phyloP scores from a whole-genome alignment of 2,888 invertebrate species.

The Kuschelorhynchus macadamiae region DNA sequence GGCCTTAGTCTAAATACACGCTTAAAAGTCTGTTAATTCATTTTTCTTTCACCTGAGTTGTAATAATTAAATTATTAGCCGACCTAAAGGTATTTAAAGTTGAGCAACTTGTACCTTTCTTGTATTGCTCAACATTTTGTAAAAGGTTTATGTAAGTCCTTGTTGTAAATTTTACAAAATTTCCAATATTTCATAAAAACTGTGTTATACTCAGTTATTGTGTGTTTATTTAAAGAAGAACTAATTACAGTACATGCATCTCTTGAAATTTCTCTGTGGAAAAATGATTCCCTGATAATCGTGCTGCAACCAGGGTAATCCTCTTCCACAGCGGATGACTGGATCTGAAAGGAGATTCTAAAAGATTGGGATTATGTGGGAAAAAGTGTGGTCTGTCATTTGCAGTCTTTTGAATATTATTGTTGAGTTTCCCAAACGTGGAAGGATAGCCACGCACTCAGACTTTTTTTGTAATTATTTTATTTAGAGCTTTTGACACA shows the following conservation, averaged over 20 bases:
- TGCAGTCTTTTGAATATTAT: constrained; percentile 35
- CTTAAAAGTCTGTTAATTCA: constrained; percentile 4
- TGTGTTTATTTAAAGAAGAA: background rate
- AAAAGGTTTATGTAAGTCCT: background rate
- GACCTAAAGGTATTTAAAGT: constrained; percentile 10
- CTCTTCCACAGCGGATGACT: constrained; percentile 18
- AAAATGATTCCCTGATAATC: constrained; percentile 11
- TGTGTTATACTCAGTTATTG: constrained; percentile 2
- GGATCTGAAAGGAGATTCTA: constrained; percentile 28
- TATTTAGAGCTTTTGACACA: too few relatives aligned
- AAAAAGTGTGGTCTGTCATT: constrained; percentile 2
- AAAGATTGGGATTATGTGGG: constrained; percentile 8
- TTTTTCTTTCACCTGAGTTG: background rate
- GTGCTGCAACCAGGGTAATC: constrained; percentile 32
- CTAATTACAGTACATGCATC: background rate
- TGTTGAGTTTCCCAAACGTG: constrained; percentile 31
- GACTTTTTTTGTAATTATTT: too few relatives aligned
- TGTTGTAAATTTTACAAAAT: background rate
- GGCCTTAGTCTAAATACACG: constrained; percentile 1
- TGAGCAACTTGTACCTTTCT: background rate
- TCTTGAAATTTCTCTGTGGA: background rate
- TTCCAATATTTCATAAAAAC: constrained; percentile 1
- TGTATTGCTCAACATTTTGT: background rate
- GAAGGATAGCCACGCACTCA: too few relatives aligned
- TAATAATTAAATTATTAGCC: constrained; percentile 7